Conservation (phyloP, 2,113 vertebrate genomes). For the Lutjanus erythropterus region DNA sequence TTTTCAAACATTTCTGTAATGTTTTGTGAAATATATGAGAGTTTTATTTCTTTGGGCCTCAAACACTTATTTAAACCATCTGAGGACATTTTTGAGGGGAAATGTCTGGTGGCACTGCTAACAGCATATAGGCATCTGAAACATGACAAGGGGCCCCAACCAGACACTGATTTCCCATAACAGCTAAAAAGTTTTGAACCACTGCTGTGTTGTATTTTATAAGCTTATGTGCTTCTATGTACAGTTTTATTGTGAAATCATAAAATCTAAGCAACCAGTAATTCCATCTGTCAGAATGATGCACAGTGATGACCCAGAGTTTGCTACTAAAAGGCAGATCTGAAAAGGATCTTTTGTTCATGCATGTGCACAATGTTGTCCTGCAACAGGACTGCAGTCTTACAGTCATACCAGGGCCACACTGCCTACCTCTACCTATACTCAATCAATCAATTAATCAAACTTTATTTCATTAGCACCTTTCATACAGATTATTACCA, state of each 20-base stretch:
- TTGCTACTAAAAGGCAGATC: too few species aligned
- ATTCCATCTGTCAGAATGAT: background rate
- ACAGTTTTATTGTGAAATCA: background rate
- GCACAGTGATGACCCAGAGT: too few species aligned
- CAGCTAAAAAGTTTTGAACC: background rate
- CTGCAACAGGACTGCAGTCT: background rate
- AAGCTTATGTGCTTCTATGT: background rate
- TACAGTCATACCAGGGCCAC: too few species aligned
- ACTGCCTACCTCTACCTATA: too few species aligned
- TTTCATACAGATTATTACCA: too few species aligned
- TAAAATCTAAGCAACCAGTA: background rate
- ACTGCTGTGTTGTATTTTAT: background rate
- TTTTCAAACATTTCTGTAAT: background rate
- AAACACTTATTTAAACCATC: background rate
- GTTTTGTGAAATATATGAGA: background rate
- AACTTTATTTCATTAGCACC: too few species aligned
- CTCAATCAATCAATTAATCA: too few species aligned
- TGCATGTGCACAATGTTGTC: background rate
- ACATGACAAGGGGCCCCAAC: background rate
- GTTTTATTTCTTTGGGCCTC: background rate
- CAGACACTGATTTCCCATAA: background rate
- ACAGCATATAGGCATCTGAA: background rate
- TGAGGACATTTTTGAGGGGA: slow-evolving; percentile 12
- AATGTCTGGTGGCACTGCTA: background rate
- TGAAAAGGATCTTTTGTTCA: too few species aligned